These are phyloP conservation scores for Sebastes fasciatus DNA, from an alignment of 2,113 vertebrate genomes.

Conservation along the genomic window DNA sequence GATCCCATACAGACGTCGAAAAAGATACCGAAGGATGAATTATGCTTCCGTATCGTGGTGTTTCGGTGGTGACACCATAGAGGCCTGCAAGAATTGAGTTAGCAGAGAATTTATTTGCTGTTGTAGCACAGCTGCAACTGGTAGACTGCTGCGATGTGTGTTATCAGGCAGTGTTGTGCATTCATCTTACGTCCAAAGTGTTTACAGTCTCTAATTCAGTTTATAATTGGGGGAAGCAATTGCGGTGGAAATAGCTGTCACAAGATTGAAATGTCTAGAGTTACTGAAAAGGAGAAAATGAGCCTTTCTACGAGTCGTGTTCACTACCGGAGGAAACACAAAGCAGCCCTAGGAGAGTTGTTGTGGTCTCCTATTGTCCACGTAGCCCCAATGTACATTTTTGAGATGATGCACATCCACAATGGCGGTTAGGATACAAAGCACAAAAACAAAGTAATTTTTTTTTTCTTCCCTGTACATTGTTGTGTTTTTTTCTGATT, in stretches of 20 bases:
- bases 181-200: neutral
- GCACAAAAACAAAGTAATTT: neutral
- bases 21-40: constrained; percentile 21
- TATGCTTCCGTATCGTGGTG: constrained; percentile 17
- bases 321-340: neutral
- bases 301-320: neutral
- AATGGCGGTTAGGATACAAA: neutral
- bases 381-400: neutral
- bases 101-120: neutral
- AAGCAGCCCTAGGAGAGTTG: neutral
- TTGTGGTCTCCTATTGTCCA: constrained; percentile 10
- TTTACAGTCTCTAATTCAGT: constrained; percentile 2
- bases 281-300: neutral
- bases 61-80: constrained; percentile 20
- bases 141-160: neutral
- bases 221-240: neutral
- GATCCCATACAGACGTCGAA: constrained; percentile 24
- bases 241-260: neutral
- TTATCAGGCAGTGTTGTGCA: neutral
- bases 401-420: neutral
- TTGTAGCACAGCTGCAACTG: neutral
- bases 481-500: neutral
- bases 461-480: neutral
- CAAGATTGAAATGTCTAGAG: neutral
- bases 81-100: neutral